These are phyloP conservation scores for Littorina saxatilis DNA, from an alignment of 1,140 invertebrate genomes.

Conservation along the genomic window DNA sequence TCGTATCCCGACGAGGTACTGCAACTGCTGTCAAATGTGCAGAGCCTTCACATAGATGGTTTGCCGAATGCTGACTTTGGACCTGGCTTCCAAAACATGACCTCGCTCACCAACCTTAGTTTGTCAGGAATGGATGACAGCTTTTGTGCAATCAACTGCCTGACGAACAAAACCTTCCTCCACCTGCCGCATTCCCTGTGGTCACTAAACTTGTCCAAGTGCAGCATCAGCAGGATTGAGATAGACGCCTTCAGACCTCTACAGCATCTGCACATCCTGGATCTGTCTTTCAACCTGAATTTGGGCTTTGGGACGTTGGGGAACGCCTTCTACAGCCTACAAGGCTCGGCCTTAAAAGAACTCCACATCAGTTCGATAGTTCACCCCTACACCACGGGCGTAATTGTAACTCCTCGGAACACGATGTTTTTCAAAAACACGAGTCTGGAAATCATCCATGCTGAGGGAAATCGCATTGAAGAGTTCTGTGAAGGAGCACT, in stretches of 20 bases:
- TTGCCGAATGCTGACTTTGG: not conserved
- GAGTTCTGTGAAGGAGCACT: not conserved
- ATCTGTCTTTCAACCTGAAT: constrained; percentile 38
- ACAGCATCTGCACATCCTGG: constrained; percentile 25
- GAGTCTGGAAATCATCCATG: constrained; percentile 13
- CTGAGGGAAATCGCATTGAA: not conserved
- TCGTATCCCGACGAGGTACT: constrained; percentile 14
- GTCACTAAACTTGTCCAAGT: constrained; percentile 41
- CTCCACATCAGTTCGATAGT: constrained; percentile 23
- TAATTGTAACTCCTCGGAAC: constrained; percentile 5
- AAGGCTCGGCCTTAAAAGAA: constrained; percentile 23
- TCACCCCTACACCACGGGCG: constrained; percentile 20
- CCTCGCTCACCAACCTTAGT: not conserved
- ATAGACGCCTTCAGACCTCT: constrained; percentile 25
- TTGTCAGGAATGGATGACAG: not conserved
- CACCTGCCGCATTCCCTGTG: constrained; percentile 8
- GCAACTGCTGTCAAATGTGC: not conserved
- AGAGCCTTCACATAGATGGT: constrained; percentile 12
- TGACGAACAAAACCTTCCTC: not conserved
- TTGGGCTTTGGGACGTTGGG: constrained; percentile 25
- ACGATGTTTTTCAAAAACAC: constrained; percentile 40
- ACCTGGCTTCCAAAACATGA: constrained; percentile 1
- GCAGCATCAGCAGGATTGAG: constrained; percentile 31
- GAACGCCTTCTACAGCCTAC: constrained; percentile 36
- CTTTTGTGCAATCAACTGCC: not conserved